Evolutionary conservation across 2,888 invertebrate genomes (phyloP), one percentile per base, ranked within the genome.

Genomic region (Ochropleura leucogaster): DNA sequence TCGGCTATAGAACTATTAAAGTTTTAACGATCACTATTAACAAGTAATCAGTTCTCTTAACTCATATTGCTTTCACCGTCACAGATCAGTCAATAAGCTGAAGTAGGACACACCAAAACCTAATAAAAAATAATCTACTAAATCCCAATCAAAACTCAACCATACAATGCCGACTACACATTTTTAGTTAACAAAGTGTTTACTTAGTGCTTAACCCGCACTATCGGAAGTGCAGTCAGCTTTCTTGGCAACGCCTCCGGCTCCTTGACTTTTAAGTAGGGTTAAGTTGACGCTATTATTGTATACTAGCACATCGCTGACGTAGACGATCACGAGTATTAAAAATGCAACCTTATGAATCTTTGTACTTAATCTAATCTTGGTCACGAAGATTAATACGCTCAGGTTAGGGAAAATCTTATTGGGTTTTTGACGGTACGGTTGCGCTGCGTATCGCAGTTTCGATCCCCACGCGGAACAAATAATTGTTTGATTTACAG

Each of bases 191-290:
- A 53, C 42, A 30, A 75, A 79, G 65, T 79, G 68, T 79, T 74
- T 79, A 74, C 46, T 70, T 73, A 77, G 60, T 46, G 53, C 71
- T 78, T 68, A 66, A 53, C 49, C 62, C 69, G 60, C 65, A 72
- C 59, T 74, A 49, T 63, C 84, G 49, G 64, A 81, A 79, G 62
- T 83, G 72, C 74, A 80, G 80, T 78, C 75, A 82, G 81, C 77
- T 62, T 75, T 84, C 77, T 88, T 85, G 85, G 85, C 82, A 80
- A 46, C 59, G 86, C 74, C 72, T 77, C 59, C 74, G 59, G 67
- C 81, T 71, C 63, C 85, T 84, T 85, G 87, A 87, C 84, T 87
- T 80, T 73, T 77, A 84, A 85, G 81, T 82, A 83, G 79, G 81
- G 85, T 82, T 83, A 83, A 83, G 80, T 84, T 64, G 72, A 46